Evolutionary conservation across 2,113 vertebrate genomes (phyloP), one percentile per base, ranked within the genome.

Genomic region (Propithecus coquereli): DNA sequence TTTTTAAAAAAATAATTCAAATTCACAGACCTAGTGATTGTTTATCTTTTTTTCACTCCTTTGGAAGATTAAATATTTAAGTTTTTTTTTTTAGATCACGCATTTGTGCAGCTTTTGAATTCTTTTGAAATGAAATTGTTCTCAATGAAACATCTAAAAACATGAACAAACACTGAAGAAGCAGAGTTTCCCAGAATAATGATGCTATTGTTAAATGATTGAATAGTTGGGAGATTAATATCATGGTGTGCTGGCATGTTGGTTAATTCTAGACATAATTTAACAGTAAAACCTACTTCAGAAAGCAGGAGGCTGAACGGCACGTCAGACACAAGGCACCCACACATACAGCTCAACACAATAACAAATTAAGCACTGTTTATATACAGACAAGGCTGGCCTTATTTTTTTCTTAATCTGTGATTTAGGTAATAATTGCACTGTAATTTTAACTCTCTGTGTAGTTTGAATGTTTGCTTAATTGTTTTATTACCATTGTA

Each of bases 161-260:
- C 95, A 96, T 92, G 91, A 66, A 57, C 91, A 92, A 98, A 89
- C 92, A 84, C 45, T 1, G 34, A 96, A 97, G 16, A 7, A 96
- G 95, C 25, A 27, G 94, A 79, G 83, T 94, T 97, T 74, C 70
- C 47, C 59, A 93, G 80, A 98, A 98, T 98, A 98, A 98, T 97
- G 97, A 97, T 73, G 80, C 95, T 96, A 97, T 98, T 98, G 97
- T 98, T 95, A 97, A 96, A 90, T 94, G 98, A 97, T 45, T 98
- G 98, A 97, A 92, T 97, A 94, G 96, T 98, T 98, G 61, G 90
- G 97, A 98, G 97, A 98, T 98, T 97, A 95, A 91, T 98, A 93
- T 98, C 96, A 91, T 57, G 92, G 97, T 96, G 90, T 88, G 87
- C 95, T 97, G 97, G 96, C 97, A 91, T 96, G 87, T 95, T 95